Base-by-base conservation (phyloP, 2,797 vertebrate genomes). In the Macrochelys suwanniensis region DNA sequence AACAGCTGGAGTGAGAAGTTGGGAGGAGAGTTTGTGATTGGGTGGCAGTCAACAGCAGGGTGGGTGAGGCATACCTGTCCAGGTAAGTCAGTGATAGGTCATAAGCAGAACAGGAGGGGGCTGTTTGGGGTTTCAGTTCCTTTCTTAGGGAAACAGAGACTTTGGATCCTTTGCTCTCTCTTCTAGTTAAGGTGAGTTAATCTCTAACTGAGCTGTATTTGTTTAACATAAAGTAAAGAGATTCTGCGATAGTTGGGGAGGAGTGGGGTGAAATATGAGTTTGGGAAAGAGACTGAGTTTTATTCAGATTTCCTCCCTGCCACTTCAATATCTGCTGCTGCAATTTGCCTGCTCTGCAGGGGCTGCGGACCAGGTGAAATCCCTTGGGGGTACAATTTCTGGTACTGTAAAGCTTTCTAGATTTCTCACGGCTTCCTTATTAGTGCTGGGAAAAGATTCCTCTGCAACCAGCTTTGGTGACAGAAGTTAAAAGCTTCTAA, bases 51-150 rank as follows among this genome's bases (percentile, higher is more conserved):
- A 56, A 85, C 31, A 78, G 79, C 65, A 53, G 94, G 94, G 96
- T 89, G 96, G 97, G 93, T 74, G 93, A 96, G 89, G 95, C 83
- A 31, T 97, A 98, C 97, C 97, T 97, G 97, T 90, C 93, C 85
- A 97, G 97, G 97, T 97, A 94, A 97, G 95, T 96, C 96, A 94
- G 97, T 85, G 93, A 92, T 90, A 97, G 95, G 95, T 97, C 97
- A 96, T 51, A 95, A 92, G 87, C 42, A 95, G 92, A 95, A 88
- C 95, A 86, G 92, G 91, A 87, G 71, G 79, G 87, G 25, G 86
- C 50, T 81, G 82, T 82, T 82, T 92, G 5, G n/a, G 77, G 74
- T 88, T 68, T 89, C 84, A 37, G 87, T 88, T 94, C 93, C 93
- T 88, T 91, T 89, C 82, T 85, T 33, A 91, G 15, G 78, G 88